Conservation (phyloP, 2,113 vertebrate genomes). For the Gopherus evgoodei region DNA sequence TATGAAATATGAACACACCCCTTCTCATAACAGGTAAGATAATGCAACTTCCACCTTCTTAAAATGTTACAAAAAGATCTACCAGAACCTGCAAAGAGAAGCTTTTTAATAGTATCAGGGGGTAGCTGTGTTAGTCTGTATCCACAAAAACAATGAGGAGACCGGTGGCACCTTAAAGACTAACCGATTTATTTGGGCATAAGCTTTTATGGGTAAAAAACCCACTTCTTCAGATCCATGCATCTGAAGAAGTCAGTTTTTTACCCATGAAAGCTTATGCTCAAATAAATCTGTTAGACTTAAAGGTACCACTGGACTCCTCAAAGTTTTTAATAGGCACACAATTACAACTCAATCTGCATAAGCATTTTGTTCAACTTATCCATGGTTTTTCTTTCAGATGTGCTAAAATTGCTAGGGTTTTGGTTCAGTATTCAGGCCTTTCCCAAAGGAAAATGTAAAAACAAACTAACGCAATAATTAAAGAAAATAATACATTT, state of each 20-base stretch:
- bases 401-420: not conserved
- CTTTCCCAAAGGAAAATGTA: not conserved
- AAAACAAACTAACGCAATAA: conserved; percentile 2
- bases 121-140: no score
- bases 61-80: not conserved
- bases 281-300: no score
- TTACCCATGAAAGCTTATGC: no score
- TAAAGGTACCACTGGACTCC: no score
- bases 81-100: not conserved
- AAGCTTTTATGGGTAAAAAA: no score
- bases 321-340: not conserved
- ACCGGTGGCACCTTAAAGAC: no score
- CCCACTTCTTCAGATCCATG: no score
- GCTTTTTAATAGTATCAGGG: not conserved
- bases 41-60: not conserved
- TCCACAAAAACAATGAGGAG: no score
- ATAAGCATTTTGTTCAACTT: not conserved
- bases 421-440: not conserved
- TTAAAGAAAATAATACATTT: not conserved
- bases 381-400: not conserved
- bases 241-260: no score
- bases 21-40: not conserved
- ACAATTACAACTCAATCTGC: not conserved
- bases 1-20: not conserved
- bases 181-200: no score